Percentiles rank a stretch among this genome's conserved stretches.
These are phyloP conservation scores for Coilia nasus DNA, from an alignment of 2,797 vertebrate species.

Conservation along the genomic window DNA sequence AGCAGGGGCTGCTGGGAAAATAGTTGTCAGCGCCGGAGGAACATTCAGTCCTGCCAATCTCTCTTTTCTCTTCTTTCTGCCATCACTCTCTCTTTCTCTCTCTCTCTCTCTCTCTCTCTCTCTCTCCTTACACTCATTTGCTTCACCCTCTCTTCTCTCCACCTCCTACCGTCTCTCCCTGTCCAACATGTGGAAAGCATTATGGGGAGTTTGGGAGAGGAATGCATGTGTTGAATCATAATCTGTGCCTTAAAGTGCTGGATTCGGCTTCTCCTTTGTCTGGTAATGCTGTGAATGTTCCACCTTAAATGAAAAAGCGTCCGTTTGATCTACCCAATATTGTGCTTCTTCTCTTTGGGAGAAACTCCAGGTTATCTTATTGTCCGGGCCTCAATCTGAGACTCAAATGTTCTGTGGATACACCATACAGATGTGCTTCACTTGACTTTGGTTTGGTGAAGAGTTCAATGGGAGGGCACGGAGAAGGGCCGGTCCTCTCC, in stretches of 20 bases:
- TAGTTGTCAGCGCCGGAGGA: slow-evolving; percentile 33
- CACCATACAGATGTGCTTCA: slow-evolving; percentile 37
- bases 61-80: slow-evolving; percentile 53
- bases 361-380: slow-evolving; percentile 60
- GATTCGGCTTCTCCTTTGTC: slow-evolving; percentile 70
- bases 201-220: slow-evolving; percentile 71
- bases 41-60: slow-evolving; percentile 42
- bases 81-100: slow-evolving; percentile 50
- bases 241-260: slow-evolving; percentile 68
- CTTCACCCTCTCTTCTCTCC: slow-evolving; percentile 46
- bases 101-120: slow-evolving; percentile 38
- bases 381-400: slow-evolving; percentile 8
- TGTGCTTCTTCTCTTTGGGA: slow-evolving; percentile 65
- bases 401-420: slow-evolving; percentile 15
- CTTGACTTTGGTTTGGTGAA: slow-evolving; percentile 52
- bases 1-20: background rate
- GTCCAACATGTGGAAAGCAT: slow-evolving; percentile 78
- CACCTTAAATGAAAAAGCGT: slow-evolving; percentile 70
- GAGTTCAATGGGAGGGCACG: slow-evolving; percentile 56
- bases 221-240: slow-evolving; percentile 79
- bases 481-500: slow-evolving; percentile 21
- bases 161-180: slow-evolving; percentile 53
- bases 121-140: slow-evolving; percentile 44
- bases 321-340: slow-evolving; percentile 71
- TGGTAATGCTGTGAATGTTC: slow-evolving; percentile 72